Conservation (phyloP, 53 echinoderm and acorn worm species). For the Pentamera pediparva region DNA sequence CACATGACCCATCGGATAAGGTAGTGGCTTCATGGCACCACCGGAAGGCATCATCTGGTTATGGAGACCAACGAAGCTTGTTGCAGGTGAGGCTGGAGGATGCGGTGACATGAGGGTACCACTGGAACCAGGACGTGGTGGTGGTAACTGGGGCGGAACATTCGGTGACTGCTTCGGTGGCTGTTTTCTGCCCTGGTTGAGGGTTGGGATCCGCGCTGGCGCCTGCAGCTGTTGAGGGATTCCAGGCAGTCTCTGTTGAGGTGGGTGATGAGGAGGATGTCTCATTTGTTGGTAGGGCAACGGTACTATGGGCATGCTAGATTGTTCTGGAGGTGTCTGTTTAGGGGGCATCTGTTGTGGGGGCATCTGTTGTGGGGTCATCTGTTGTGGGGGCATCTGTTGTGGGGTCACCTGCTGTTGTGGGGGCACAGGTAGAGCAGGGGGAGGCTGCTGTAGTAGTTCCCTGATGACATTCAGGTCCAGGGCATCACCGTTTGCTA, state of each 20-base stretch:
- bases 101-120: constrained; percentile 20
- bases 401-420: constrained; percentile 12
- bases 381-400: background rate
- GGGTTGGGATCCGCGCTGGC: background rate
- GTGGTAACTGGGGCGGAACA: constrained; percentile 21
- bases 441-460: constrained; percentile 30
- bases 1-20: background rate
- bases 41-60: too few species aligned
- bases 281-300: background rate
- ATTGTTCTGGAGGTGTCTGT: constrained; percentile 24
- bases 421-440: background rate
- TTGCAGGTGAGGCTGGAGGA: constrained; percentile 38
- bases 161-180: background rate
- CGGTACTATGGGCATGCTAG: constrained; percentile 3
- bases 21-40: constrained; percentile 17
- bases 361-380: constrained; percentile 14
- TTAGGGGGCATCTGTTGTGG: background rate
- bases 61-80: too few species aligned
- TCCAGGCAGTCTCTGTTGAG: background rate
- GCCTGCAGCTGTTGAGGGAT: background rate
- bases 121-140: constrained; percentile 29
- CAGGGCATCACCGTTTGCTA: constrained; percentile 70
- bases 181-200: constrained; percentile 1
- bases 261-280: constrained; percentile 1
- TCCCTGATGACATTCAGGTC: constrained; percentile 43